A percentile compares a stretch with the other conserved stretches of the same genome.
Conservation (phyloP, 2,888 invertebrate genomes). For the Hypselothyrea guttata region DNA sequence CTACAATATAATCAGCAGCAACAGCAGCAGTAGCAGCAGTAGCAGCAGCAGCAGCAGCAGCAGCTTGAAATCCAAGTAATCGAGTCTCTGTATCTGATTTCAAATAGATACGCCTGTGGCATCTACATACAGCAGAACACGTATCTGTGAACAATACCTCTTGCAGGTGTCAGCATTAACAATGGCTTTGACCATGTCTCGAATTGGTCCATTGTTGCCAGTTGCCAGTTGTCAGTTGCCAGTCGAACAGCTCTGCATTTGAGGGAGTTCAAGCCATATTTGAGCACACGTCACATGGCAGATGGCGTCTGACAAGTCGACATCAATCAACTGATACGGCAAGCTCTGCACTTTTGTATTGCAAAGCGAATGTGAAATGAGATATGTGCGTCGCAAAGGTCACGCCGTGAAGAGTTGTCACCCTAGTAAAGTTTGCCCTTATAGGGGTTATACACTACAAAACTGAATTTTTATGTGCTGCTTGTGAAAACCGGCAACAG, state of each 20-base stretch:
- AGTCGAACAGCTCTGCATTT: neutral
- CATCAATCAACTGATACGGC: conserved; percentile 67
- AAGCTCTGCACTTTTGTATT: conserved; percentile 37
- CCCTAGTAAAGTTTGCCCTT: conserved; percentile 9
- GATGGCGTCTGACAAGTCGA: conserved; percentile 46
- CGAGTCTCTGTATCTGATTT: neutral
- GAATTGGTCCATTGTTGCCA: conserved; percentile 35
- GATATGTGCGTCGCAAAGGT: conserved; percentile 12
- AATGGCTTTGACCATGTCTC: conserved; percentile 15
- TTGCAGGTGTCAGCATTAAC: conserved; percentile 15
- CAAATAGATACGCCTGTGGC: neutral
- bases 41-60: neutral
- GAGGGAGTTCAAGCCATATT: conserved; percentile 3
- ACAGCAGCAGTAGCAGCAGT: neutral
- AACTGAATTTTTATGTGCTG: neutral
- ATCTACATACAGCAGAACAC: too few relatives aligned
- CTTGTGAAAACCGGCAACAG: conserved; percentile 2
- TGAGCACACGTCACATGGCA: too few relatives aligned
- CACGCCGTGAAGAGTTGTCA: neutral
- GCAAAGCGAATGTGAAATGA: conserved; percentile 28
- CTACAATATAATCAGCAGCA: conserved; percentile 7
- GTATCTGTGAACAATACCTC: conserved; percentile 18
- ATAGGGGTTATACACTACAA: neutral
- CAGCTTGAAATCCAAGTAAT: neutral
- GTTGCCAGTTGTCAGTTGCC: conserved; percentile 3